Conservation (phyloP, 2,113 vertebrate species). For the Chascanopsetta lugubris region DNA sequence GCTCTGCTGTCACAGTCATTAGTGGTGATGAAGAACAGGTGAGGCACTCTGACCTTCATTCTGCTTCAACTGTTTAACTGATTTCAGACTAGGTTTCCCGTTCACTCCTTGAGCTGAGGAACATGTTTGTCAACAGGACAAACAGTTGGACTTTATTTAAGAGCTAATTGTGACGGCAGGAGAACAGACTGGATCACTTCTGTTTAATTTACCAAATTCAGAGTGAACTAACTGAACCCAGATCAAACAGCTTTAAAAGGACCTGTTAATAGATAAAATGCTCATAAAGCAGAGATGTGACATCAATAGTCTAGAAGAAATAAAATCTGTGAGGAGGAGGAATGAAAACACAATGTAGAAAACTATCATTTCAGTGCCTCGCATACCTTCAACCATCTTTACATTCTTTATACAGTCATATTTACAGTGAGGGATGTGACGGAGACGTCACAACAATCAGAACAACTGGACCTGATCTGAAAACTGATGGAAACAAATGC, state of each 20-base stretch:
- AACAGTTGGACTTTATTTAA: too few species aligned
- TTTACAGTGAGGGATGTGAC: conserved; percentile 59
- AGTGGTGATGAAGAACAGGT: too few species aligned
- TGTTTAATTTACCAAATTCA: too few species aligned
- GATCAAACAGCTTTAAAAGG: not conserved
- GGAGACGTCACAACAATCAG: conserved; percentile 3
- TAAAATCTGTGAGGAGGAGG: conserved; percentile 5
- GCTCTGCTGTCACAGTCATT: not conserved
- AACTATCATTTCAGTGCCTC: conserved; percentile 42
- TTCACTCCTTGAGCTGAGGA: too few species aligned
- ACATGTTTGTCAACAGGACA: too few species aligned
- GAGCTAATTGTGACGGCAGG: too few species aligned
- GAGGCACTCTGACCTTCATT: too few species aligned
- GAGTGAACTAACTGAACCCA: not conserved
- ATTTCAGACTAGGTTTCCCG: too few species aligned
- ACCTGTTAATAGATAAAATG: not conserved
- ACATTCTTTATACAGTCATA: conserved; percentile 67
- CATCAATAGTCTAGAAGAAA: not conserved
- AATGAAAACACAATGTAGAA: conserved; percentile 56
- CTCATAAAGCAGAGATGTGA: conserved; percentile 2
- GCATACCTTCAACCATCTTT: conserved; percentile 33
- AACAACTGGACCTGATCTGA: not conserved
- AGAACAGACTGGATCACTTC: too few species aligned
- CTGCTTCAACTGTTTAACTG: too few species aligned
- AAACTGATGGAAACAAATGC: not conserved